Evolutionary conservation across 2,113 vertebrate genomes (phyloP).

Genomic region (Limnothrissa miodon): DNA sequence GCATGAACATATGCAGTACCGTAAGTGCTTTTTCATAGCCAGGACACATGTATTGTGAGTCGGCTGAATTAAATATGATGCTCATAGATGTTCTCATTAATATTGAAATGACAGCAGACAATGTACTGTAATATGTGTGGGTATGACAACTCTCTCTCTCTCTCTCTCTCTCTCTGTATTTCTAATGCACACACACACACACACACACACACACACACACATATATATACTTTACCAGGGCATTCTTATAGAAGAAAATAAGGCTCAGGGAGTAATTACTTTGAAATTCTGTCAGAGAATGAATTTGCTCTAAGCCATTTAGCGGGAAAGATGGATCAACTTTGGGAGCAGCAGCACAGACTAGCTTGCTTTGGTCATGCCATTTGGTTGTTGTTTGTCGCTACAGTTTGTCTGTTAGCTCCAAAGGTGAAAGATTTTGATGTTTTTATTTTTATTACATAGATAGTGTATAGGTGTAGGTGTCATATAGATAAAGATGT

Average conservation of each 20-base stretch:
- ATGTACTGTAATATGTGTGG: conserved; percentile 42
- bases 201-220: too few relatives aligned
- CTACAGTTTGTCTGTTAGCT: not conserved
- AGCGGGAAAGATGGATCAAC: conserved; percentile 50
- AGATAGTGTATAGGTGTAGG: not conserved
- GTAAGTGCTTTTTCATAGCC: conserved; percentile 46
- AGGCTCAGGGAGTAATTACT: conserved; percentile 54
- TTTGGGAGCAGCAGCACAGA: conserved; percentile 17
- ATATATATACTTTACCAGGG: conserved; percentile 30
- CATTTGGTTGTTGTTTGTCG: not conserved
- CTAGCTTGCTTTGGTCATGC: not conserved
- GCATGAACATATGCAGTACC: not conserved
- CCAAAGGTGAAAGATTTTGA: not conserved
- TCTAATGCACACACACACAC: too few relatives aligned
- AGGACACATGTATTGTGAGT: not conserved
- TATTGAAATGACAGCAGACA: conserved; percentile 20
- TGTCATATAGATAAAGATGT: not conserved
- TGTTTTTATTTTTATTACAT: not conserved
- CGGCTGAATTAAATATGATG: conserved; percentile 3
- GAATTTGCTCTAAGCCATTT: conserved; percentile 55
- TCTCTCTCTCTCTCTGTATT: too few relatives aligned
- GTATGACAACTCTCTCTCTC: conserved; percentile 37
- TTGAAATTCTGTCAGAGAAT: conserved; percentile 57
- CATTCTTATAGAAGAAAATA: conserved; percentile 50
- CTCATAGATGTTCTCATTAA: conserved; percentile 22